Evolutionary conservation across 2,797 vertebrate species (phyloP).

Genomic region (Adelosebastes latens): DNA sequence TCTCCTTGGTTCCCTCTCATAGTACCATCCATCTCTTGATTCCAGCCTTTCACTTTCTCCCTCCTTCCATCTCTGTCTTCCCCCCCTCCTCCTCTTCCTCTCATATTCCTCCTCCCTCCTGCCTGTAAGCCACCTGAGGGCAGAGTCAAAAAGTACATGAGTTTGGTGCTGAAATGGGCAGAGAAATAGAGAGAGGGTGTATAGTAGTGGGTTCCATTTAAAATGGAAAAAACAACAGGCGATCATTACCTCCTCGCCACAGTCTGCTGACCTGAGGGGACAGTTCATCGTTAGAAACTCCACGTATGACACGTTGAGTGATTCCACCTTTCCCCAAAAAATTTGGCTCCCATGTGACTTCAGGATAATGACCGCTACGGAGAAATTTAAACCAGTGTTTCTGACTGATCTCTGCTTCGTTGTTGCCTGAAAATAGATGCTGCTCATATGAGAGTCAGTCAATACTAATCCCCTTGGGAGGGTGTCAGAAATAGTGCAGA

Average conservation of each 20-base stretch:
- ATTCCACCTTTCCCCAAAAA: conserved; percentile 15
- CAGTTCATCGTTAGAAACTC: conserved; percentile 4
- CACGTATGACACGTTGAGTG: not conserved
- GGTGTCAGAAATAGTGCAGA: conserved; percentile 25
- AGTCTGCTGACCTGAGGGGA: conserved; percentile 17
- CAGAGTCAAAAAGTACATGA: conserved; percentile 31
- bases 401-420: conserved; percentile 31
- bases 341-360: not conserved
- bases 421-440: conserved; percentile 25
- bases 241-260: conserved; percentile 10
- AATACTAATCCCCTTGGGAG: conserved; percentile 30
- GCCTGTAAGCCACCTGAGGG: conserved; percentile 22
- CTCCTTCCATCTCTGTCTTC: not conserved
- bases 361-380: conserved; percentile 1
- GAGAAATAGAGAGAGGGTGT: not conserved
- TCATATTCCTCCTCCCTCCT: not conserved
- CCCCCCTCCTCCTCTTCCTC: not conserved
- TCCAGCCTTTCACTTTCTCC: conserved; percentile 7
- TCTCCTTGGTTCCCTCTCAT: conserved; percentile 15
- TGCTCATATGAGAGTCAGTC: conserved; percentile 31
- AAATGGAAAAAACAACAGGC: conserved; percentile 29
- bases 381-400: conserved; percentile 31
- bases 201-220: conserved; percentile 17
- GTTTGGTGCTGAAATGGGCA: not conserved
- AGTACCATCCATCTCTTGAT: conserved; percentile 40